Conservation (phyloP, 2,888 invertebrate genomes). For the Aphodius sticticus region DNA sequence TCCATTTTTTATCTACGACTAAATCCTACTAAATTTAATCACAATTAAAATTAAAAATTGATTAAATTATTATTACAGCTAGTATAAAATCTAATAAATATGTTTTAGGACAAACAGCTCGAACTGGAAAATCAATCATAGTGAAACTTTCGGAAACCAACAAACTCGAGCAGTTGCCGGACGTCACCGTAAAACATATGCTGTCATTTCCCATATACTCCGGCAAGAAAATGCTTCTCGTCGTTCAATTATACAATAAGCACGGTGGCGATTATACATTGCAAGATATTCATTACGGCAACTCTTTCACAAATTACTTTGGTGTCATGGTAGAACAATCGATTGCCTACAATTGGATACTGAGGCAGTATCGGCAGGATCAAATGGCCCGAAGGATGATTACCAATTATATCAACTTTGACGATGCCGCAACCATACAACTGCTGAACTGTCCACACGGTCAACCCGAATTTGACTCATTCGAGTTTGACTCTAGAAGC, state of each 20-base stretch:
- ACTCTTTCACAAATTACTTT: neutral
- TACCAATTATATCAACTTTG: conserved; percentile 12
- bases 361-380: neutral
- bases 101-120: conserved; percentile 5
- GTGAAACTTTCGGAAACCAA: neutral
- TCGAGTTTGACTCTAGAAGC: neutral
- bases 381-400: conserved; percentile 13
- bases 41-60: neutral
- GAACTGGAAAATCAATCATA: conserved; percentile 16
- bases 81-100: neutral
- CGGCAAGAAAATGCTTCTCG: conserved; percentile 1
- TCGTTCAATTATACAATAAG: conserved; percentile 18
- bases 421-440: conserved; percentile 10
- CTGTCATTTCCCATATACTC: conserved; percentile 12
- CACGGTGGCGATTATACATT: conserved; percentile 13
- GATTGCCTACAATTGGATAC: neutral
- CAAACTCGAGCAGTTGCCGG: neutral
- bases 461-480: conserved; percentile 6
- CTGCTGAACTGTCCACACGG: conserved; percentile 8
- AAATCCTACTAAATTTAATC: too few relatives aligned
- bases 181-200: conserved; percentile 12
- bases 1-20: too few relatives aligned
- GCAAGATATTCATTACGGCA: neutral
- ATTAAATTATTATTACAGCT: neutral
- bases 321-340: neutral